Conservation (phyloP, 2,888 invertebrate genomes). For the Watsonalla binaria region DNA sequence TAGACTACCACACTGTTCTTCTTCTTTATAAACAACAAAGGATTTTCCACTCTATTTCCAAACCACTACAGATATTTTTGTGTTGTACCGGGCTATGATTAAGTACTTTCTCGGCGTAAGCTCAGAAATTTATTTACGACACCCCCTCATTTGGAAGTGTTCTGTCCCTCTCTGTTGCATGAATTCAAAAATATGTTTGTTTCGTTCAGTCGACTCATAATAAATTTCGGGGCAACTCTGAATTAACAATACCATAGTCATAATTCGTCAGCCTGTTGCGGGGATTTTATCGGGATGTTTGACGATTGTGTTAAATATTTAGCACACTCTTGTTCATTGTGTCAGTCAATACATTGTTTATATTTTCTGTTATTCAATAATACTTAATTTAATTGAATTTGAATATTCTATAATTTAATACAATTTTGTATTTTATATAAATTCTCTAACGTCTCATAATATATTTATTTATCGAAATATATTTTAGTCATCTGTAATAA, state of each 20-base stretch:
- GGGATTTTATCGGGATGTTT: conserved; percentile 44
- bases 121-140: conserved; percentile 65
- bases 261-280: conserved; percentile 59
- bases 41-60: conserved; percentile 25
- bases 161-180: conserved; percentile 40
- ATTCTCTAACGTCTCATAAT: too few species aligned
- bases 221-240: conserved; percentile 62
- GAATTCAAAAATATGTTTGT: conserved; percentile 28
- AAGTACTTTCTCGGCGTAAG: conserved; percentile 56
- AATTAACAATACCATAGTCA: conserved; percentile 65
- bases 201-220: conserved; percentile 44
- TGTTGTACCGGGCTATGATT: conserved; percentile 22
- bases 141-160: conserved; percentile 62
- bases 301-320: conserved; percentile 35
- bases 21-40: conserved; percentile 17
- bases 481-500: too few species aligned
- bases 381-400: neutral
- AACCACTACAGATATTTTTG: conserved; percentile 18
- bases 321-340: conserved; percentile 25
- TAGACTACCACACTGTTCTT: conserved; percentile 51
- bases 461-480: too few species aligned
- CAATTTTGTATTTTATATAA: too few species aligned
- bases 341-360: conserved; percentile 6
- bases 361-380: conserved; percentile 2
- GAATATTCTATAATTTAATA: too few species aligned